phyloP scores from a whole-genome alignment of 2,797 vertebrate genomes.

The Coregonus suidteri region DNA sequence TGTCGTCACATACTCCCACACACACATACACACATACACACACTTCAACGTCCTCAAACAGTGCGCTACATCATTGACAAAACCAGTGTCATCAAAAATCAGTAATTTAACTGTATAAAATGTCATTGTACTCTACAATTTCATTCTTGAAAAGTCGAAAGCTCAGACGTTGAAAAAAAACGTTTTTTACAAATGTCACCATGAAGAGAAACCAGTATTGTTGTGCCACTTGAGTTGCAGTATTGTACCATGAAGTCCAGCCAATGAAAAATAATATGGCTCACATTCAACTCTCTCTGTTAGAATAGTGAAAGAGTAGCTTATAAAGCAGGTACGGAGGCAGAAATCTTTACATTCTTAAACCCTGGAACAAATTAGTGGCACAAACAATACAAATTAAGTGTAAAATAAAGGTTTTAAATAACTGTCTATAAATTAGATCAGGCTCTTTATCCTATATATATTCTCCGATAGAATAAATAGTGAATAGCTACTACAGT shows the following conservation, averaged over 20 bases:
- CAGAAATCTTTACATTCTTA: slow-evolving; percentile 34
- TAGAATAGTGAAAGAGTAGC: not conserved
- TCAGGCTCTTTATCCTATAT: slow-evolving; percentile 36
- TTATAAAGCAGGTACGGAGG: not conserved
- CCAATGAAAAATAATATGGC: not conserved
- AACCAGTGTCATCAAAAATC: slow-evolving; percentile 47
- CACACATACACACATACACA: slow-evolving; percentile 16
- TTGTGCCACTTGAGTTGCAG: slow-evolving; percentile 16
- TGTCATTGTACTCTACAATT: slow-evolving; percentile 58
- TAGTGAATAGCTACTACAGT: slow-evolving; percentile 51
- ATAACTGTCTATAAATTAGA: slow-evolving; percentile 53
- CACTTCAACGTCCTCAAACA: slow-evolving; percentile 6
- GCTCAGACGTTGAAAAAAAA: slow-evolving; percentile 28
- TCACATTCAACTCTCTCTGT: not conserved
- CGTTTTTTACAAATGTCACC: slow-evolving; percentile 51
- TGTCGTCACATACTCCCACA: not conserved
- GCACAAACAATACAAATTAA: slow-evolving; percentile 22
- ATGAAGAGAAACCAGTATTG: not conserved
- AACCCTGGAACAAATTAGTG: slow-evolving; percentile 24
- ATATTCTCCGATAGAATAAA: slow-evolving; percentile 43
- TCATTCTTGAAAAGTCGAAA: slow-evolving; percentile 54
- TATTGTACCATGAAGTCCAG: slow-evolving; percentile 29
- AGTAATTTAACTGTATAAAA: slow-evolving; percentile 55
- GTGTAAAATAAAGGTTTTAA: slow-evolving; percentile 42
- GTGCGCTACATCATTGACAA: slow-evolving; percentile 29